phyloP scores from a whole-genome alignment of 2,888 invertebrate species.

The Crematogaster levior region DNA sequence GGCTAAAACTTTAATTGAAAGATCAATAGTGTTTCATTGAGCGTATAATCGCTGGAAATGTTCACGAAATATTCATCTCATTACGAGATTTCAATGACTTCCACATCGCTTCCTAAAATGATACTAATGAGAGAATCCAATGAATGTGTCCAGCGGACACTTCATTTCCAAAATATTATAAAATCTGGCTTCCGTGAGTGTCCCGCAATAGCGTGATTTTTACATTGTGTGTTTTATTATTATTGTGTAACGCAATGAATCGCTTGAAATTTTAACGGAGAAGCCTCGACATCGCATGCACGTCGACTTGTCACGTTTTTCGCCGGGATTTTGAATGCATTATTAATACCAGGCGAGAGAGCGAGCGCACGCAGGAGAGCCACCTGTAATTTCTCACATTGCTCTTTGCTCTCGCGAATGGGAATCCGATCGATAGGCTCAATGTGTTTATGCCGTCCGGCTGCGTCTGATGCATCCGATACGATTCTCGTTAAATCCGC shows the following conservation, averaged over 20 bases:
- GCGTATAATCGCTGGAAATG: slow-evolving; percentile 23
- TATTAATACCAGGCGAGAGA: slow-evolving; percentile 62
- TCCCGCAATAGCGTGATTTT: slow-evolving; percentile 22
- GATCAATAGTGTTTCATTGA: slow-evolving; percentile 31
- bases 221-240: slow-evolving; percentile 34
- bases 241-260: not conserved
- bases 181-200: not conserved
- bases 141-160: not conserved
- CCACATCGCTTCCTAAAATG: slow-evolving; percentile 24
- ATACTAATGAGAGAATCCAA: slow-evolving; percentile 37
- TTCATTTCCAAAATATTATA: slow-evolving; percentile 27
- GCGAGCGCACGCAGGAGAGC: slow-evolving; percentile 50
- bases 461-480: slow-evolving; percentile 79
- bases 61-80: slow-evolving; percentile 32
- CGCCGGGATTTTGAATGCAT: slow-evolving; percentile 54
- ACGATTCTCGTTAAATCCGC: slow-evolving; percentile 80
- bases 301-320: slow-evolving; percentile 32
- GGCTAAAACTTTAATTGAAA: slow-evolving; percentile 6
- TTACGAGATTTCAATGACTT: slow-evolving; percentile 41
- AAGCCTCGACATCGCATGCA: not conserved
- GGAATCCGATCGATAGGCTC: slow-evolving; percentile 73
- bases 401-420: slow-evolving; percentile 67
- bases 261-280: slow-evolving; percentile 18
- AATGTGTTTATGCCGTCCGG: slow-evolving; percentile 76
- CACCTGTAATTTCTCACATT: slow-evolving; percentile 76